Evolutionary conservation across 2,113 vertebrate species (phyloP), one percentile per base, ranked within the genome.

Genomic region (Charadrius vociferus): DNA sequence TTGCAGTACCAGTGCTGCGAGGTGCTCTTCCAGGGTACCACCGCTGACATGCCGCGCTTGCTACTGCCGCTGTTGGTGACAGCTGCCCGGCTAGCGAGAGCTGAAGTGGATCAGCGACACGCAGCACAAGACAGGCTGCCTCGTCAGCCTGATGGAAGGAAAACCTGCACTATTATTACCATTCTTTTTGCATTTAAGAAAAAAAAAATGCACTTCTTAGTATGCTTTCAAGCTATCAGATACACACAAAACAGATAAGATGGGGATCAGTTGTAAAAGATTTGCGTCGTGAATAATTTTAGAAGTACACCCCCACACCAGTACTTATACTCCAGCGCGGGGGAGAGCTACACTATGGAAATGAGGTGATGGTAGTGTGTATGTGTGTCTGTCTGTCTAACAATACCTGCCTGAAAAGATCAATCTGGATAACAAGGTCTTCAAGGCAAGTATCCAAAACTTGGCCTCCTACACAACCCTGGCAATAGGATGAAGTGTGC

Each of bases 291-390:
- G 90, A 36, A 36, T 94, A 93, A 96, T 97, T 96, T 97, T 95
- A 92, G 96, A 86, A 93, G 32, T 55, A 91, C 93, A 63, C 89
- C 92, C 96, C 94, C 94, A 90, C 39, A 47, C 27, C 81, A 65
- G 82, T 30, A 1, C 61, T 74, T n/a, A 7, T 1, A 52, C 68
- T 63, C 59, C 6, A 21, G 81, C 1, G 82, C 45, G 86, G 95
- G 96, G 92, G 94, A 97, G 96, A 96, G 81, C 84, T 20, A 24
- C 6, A 3, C 95, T 90, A 65, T 81, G 91, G 84, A 41, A 34
- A 55, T 41, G 92, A 96, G 91, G 90, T 80, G 86, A 13, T 88
- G 86, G 65, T 32, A 14, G 2, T 16, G 32, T 29, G 56, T 55
- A 16, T 39, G 43, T 61, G 72, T 1, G 80, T 9, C 68, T 90